phyloP scores from a whole-genome alignment of 2,113 vertebrate species.

The Caretta caretta region DNA sequence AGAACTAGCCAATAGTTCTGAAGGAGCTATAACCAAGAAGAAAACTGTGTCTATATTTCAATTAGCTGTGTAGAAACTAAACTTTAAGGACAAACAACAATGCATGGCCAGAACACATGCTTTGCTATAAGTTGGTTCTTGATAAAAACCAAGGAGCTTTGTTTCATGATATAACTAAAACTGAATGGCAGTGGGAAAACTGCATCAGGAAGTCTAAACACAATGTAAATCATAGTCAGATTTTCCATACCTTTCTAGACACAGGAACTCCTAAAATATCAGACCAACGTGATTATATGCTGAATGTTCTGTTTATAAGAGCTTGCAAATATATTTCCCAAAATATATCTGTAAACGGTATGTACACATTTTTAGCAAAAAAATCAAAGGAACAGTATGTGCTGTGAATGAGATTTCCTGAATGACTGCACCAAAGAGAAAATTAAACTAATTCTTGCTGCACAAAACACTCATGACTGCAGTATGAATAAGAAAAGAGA shows the following conservation, averaged over 20 bases:
- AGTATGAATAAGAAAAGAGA: background rate
- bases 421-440: background rate
- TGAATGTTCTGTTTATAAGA: background rate
- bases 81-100: slow-evolving; percentile 57
- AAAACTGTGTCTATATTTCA: background rate
- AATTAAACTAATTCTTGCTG: background rate
- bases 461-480: background rate
- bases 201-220: slow-evolving; percentile 79
- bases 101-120: background rate
- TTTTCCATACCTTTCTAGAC: slow-evolving; percentile 79
- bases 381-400: background rate
- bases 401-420: background rate
- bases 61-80: slow-evolving; percentile 36
- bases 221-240: slow-evolving; percentile 78
- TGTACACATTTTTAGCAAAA: background rate
- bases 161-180: slow-evolving; percentile 62
- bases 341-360: background rate
- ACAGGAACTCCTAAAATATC: slow-evolving; percentile 82
- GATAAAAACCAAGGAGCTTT: slow-evolving; percentile 64
- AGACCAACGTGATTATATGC: slow-evolving; percentile 32
- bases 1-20: background rate
- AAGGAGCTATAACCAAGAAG: slow-evolving; percentile 4
- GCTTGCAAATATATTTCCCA: background rate
- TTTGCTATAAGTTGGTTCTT: slow-evolving; percentile 34
- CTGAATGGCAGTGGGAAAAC: slow-evolving; percentile 75